Evolutionary conservation across 2,797 vertebrate species (phyloP), one percentile per base, ranked within the genome.

Genomic region (Hapalemur alaotrensis): DNA sequence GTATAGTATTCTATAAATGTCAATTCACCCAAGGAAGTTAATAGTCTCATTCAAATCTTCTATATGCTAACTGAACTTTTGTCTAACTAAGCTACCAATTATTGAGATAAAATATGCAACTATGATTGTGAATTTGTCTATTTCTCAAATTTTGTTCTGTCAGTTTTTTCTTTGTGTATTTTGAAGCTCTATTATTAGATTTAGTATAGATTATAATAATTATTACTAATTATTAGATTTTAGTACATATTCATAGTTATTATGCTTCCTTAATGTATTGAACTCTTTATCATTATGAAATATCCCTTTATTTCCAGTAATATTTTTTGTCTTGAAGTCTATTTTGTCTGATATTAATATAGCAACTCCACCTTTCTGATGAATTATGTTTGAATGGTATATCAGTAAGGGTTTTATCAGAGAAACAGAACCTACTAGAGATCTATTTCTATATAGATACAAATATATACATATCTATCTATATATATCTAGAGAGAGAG

Each of bases 111-210:
- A 81, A 85, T 81, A 73, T 88, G n/a, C 52, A 82, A 69, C 59
- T 89, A 57, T 65, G 30, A 63, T 7, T 78, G 48, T 70, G 73
- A 82, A 76, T 91, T 85, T 93, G n/a, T 50, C 41, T 52, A 18
- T 80, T 89, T 86, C 50, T 69, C 38, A 69, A 61, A 61, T 88
- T 91, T 95, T 80, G 5, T 89, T 91, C 35, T 82, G 35, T 95
- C 82, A 87, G 22, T 30, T 70, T 95, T 83, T 90, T 78, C 72
- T 95, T 76, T 67, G 18, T 59, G 83, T 76, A 76, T 91, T 91
- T 81, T 52, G 92, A 93, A 95, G 70, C 35, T 89, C 35, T 89
- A 32, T 87, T 94, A 94, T 76, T 95, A 86, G 61, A 91, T 88
- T 91, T 57, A n/a, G 92, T 86, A 32, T 48, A 48, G 61, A 67